Evolutionary conservation across 2,888 invertebrate species (phyloP).

Genomic region (Diaperis boleti): DNA sequence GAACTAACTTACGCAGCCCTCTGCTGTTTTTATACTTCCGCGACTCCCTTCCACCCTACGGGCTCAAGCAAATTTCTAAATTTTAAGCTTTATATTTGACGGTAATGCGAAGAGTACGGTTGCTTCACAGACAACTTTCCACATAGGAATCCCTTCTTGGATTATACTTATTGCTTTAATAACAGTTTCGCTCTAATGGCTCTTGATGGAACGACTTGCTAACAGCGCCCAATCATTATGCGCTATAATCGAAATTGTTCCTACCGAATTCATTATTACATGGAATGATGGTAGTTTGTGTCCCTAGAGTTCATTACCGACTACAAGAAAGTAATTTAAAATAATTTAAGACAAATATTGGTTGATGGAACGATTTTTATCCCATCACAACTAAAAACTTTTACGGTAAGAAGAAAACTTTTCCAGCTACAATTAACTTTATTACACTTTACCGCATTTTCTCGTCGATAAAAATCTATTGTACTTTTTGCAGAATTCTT

Average conservation of each 20-base stretch:
- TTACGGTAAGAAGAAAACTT: slow-evolving; percentile 6
- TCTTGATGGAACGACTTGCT: slow-evolving; percentile 47
- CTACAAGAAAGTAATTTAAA: slow-evolving; percentile 8
- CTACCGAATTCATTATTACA: slow-evolving; percentile 28
- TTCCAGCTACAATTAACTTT: not conserved
- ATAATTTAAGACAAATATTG: slow-evolving; percentile 10
- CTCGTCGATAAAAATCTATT: not conserved
- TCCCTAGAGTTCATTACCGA: not conserved
- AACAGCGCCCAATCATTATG: slow-evolving; percentile 30
- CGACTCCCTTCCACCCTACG: slow-evolving; percentile 52
- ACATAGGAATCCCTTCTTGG: slow-evolving; percentile 47
- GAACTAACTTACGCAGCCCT: slow-evolving; percentile 66
- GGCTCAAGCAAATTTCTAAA: slow-evolving; percentile 59
- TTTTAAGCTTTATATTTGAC: slow-evolving; percentile 62
- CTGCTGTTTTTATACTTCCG: slow-evolving; percentile 62
- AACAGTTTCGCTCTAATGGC: slow-evolving; percentile 52
- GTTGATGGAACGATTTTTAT: not conserved
- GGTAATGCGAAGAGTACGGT: slow-evolving; percentile 50
- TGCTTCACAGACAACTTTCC: slow-evolving; percentile 37
- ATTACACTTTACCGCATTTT: not conserved
- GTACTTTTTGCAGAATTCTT: too few relatives aligned
- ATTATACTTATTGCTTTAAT: slow-evolving; percentile 56
- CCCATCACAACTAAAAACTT: slow-evolving; percentile 11
- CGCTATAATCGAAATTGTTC: slow-evolving; percentile 27
- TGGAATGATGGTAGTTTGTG: slow-evolving; percentile 13